Conservation (phyloP, 2,113 vertebrate genomes). For the Gobius niger region DNA sequence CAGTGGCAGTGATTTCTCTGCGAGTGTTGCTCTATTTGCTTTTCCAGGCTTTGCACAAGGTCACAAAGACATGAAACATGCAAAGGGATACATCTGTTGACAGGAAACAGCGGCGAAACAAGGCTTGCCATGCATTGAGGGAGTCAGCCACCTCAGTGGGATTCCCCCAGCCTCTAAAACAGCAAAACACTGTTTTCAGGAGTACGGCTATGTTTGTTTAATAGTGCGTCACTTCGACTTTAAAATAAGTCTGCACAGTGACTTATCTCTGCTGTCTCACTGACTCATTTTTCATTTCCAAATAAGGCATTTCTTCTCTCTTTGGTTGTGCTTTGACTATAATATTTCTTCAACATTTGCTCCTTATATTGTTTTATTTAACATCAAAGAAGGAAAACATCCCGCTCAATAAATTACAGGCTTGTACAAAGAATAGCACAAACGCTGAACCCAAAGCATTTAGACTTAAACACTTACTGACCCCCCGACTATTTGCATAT, state of each 20-base stretch:
- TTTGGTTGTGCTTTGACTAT: background rate
- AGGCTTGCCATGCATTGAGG: conserved; percentile 26
- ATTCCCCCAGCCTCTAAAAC: conserved; percentile 44
- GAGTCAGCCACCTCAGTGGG: conserved; percentile 42
- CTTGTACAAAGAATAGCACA: too few relatives aligned
- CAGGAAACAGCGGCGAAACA: conserved; percentile 44
- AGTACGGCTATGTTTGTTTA: conserved; percentile 43
- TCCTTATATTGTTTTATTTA: too few relatives aligned
- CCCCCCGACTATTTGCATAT: too few relatives aligned
- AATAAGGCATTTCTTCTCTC: background rate
- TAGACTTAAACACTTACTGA: too few relatives aligned
- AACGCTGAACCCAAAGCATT: too few relatives aligned
- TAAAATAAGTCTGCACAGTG: conserved; percentile 27
- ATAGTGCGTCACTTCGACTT: conserved; percentile 24
- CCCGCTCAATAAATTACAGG: too few relatives aligned
- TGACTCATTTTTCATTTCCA: conserved; percentile 30
- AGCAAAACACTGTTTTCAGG: conserved; percentile 13
- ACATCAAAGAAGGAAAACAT: too few relatives aligned
- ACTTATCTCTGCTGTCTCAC: conserved; percentile 14
- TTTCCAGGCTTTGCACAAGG: conserved; percentile 14
- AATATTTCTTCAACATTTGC: too few relatives aligned
- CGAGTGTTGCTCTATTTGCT: conserved; percentile 10
- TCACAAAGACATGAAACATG: conserved; percentile 27
- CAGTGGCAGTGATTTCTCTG: conserved; percentile 1
- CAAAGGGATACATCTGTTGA: conserved; percentile 33